Evolutionary conservation across 2,797 vertebrate species (phyloP).

Genomic region (Hybognathus amarus): DNA sequence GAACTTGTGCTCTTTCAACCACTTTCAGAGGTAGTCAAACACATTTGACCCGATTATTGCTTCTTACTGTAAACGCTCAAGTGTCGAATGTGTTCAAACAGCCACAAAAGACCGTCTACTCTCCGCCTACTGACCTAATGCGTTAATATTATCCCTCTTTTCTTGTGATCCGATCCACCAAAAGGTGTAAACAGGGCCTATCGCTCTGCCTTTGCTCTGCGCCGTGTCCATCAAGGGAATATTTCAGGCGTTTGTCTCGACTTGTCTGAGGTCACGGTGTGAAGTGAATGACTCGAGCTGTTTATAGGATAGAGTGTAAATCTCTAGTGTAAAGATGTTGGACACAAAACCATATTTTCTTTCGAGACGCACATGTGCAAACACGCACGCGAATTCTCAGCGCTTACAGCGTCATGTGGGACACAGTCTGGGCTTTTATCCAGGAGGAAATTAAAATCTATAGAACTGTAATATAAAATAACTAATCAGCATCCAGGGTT

Average conservation of each 20-base stretch:
- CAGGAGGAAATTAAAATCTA: neutral
- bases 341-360: neutral
- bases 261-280: constrained; percentile 17
- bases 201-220: too few species aligned
- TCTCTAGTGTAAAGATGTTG: constrained; percentile 21
- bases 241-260: neutral
- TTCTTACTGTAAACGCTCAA: too few species aligned
- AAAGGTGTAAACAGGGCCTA: too few species aligned
- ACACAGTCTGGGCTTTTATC: neutral
- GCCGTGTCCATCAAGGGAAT: neutral
- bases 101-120: too few species aligned
- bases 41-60: too few species aligned
- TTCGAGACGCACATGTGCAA: constrained; percentile 5
- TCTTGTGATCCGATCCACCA: too few species aligned
- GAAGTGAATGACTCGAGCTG: neutral
- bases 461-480: neutral
- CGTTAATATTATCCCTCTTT: too few species aligned
- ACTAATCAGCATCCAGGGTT: too few species aligned
- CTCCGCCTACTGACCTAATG: too few species aligned
- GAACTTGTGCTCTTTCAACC: too few species aligned
- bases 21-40: neutral
- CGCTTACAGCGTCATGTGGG: neutral
- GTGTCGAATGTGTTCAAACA: too few species aligned
- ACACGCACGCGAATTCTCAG: neutral
- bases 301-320: neutral